Evolutionary conservation across 2,888 invertebrate species (phyloP).

Genomic region (Agrotis segetum): DNA sequence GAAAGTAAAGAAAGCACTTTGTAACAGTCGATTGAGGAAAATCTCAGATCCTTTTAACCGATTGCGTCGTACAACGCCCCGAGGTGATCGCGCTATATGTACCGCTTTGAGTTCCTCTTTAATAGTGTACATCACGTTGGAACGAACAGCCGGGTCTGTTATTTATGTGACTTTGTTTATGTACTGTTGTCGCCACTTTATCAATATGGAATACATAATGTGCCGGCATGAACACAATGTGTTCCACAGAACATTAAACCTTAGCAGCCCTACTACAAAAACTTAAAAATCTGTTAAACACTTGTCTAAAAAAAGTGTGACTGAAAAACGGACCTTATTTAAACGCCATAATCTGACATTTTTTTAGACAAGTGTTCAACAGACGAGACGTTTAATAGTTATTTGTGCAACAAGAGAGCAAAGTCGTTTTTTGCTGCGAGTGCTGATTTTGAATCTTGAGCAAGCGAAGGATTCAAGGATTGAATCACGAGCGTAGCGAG

Average conservation of each 20-base stretch:
- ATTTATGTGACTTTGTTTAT: conserved; percentile 4
- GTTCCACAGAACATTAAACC: neutral
- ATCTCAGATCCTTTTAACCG: conserved; percentile 30
- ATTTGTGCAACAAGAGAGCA: too few species aligned
- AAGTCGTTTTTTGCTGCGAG: too few species aligned
- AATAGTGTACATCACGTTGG: conserved; percentile 13
- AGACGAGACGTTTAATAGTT: too few species aligned
- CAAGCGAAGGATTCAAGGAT: too few species aligned
- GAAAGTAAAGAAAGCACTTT: conserved; percentile 15
- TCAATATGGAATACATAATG: neutral
- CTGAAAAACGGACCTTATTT: too few species aligned
- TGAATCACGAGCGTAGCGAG: too few species aligned
- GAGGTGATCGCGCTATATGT: conserved; percentile 8
- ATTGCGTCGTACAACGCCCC: conserved; percentile 18
- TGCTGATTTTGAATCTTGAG: too few species aligned
- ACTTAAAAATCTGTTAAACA: too few species aligned
- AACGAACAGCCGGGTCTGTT: neutral
- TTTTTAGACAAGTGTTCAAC: too few species aligned
- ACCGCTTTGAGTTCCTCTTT: conserved; percentile 16
- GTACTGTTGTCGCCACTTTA: neutral
- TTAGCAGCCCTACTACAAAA: too few species aligned
- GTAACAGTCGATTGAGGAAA: conserved; percentile 7
- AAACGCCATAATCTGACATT: too few species aligned
- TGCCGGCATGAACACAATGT: neutral
- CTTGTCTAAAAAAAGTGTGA: neutral